phyloP scores from a whole-genome alignment of 2,113 vertebrate genomes.

The Ginglymostoma cirratum region DNA sequence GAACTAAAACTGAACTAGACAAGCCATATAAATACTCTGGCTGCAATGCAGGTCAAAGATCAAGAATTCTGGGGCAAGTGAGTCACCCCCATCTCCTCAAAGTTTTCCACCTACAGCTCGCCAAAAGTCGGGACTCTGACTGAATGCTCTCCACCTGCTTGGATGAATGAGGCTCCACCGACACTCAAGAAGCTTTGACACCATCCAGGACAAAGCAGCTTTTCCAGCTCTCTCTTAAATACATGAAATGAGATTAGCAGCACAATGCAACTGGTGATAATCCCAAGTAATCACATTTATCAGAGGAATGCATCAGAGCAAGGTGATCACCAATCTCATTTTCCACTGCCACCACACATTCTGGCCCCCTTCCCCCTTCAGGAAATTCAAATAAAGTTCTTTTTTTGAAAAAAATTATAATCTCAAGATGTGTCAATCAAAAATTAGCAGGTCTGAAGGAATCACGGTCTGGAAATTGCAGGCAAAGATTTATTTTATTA shows the following conservation, averaged over 20 bases:
- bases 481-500: conserved; percentile 4
- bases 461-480: not conserved
- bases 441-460: not conserved
- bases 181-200: too few species aligned
- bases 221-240: not conserved
- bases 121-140: too few species aligned
- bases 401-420: not conserved
- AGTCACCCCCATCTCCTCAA: too few species aligned
- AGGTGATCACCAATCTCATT: not conserved
- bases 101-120: too few species aligned
- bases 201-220: too few species aligned
- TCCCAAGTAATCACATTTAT: conserved; percentile 19
- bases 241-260: conserved; percentile 24
- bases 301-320: conserved; percentile 16
- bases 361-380: not conserved
- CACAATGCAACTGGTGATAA: conserved; percentile 29
- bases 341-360: not conserved
- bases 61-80: too few species aligned
- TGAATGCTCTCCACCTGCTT: too few species aligned
- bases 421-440: not conserved
- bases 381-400: not conserved
- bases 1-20: too few species aligned
- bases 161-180: too few species aligned
- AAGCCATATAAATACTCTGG: too few species aligned
- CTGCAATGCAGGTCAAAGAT: too few species aligned